A percentile compares a stretch with the other conserved stretches of the same genome.
Evolutionary conservation across 2,888 invertebrate genomes (phyloP).

Genomic region (Limenitis camilla): DNA sequence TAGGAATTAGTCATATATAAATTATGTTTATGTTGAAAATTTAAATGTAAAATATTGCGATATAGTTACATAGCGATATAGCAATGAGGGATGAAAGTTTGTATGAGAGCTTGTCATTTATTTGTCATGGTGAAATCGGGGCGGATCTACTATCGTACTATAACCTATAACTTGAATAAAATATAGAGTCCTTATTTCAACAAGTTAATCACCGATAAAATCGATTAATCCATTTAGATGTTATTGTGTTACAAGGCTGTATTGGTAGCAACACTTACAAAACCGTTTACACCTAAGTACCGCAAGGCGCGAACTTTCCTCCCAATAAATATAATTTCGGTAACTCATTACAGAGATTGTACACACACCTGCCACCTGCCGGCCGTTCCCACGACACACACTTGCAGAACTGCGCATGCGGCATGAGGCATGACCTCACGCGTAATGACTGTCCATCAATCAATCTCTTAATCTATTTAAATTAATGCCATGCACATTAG

Average conservation of each 20-base stretch:
- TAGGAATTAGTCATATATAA: no score
- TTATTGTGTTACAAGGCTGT: not conserved
- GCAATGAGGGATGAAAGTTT: no score
- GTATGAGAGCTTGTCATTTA: no score
- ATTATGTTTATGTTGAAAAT: no score
- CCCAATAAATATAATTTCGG: constrained; percentile 1
- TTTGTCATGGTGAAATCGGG: no score
- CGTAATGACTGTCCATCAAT: constrained; percentile 20
- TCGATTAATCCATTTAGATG: not conserved
- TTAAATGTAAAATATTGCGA: no score
- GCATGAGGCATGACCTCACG: constrained; percentile 11
- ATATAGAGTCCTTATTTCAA: no score
- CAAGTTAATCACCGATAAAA: no score
- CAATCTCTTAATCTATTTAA: constrained; percentile 23
- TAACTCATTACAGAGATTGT: constrained; percentile 8
- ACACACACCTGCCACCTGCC: constrained; percentile 61
- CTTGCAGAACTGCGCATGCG: constrained; percentile 5
- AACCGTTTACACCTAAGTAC: constrained; percentile 2
- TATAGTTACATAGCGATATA: no score
- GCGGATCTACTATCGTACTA: no score
- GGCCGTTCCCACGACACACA: constrained; percentile 47
- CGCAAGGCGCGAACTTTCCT: constrained; percentile 5
- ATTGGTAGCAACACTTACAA: not conserved
- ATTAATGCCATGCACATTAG: constrained; percentile 16
- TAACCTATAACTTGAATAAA: no score